Evolutionary conservation across 1,140 invertebrate species (phyloP), one percentile per base, ranked within the genome.

Genomic region (Pseudachorutes palmiensis): DNA sequence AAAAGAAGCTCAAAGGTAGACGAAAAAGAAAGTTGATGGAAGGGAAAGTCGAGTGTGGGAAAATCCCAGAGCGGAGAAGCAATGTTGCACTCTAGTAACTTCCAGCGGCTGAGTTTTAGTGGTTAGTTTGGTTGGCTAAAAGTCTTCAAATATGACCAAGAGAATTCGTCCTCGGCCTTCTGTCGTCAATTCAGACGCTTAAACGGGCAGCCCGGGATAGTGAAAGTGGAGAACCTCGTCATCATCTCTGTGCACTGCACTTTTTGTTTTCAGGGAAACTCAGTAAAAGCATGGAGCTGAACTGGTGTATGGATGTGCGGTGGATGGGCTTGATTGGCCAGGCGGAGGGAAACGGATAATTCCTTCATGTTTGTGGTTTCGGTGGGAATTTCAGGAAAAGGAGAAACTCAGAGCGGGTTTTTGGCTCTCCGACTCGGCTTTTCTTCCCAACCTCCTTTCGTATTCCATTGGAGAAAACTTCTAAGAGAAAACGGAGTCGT

Each of bases 401-500:
- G 36, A 19, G 36, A 41, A 41, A 41, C 5, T 5, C 5, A 41
- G 19, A 41, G 36, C 5, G 19, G 19, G 19, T 55, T 5, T 22
- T 55, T 19, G 36, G 36, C 24, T 55, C 24, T 22, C 14, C 3
- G 12, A 5, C 24, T 55, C 24, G 51, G 12, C 12, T 14, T 5
- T 22, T 24, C 24, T 12, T n/a, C n/a, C n/a, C n/a, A n/a, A n/a
- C 24, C 24, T 26, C 24, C 24, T 55, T 62, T 67, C 48, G 66
- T 67, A 67, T 67, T 67, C 66, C 36, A 5, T 1, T 24, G 31
- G 24, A 67, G 59, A 62, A 28, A 67, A 51, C 51, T 67, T 41
- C 48, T 62, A 48, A 62, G 41, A 62, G 60, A 67, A 67, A 62
- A 49, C 60, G 31, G 61, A 62, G 60, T 67, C 59, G 66, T 67